A percentile compares a stretch with the other conserved stretches of the same genome.
Evolutionary conservation across 2,888 invertebrate genomes (phyloP).

Genomic region (Heliconius charithonia): DNA sequence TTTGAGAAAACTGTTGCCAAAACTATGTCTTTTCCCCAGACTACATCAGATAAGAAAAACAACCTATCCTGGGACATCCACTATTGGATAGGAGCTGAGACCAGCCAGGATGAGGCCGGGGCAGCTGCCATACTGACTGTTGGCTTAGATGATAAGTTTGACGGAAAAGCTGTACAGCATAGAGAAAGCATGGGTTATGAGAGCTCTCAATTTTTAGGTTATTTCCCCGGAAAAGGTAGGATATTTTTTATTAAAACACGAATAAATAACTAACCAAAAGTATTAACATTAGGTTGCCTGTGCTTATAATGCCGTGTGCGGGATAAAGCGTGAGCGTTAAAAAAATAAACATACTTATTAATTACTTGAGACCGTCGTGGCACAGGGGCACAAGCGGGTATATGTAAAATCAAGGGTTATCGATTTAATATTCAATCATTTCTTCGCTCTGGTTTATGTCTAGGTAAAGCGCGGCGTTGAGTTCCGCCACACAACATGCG

Average conservation of each 20-base stretch:
- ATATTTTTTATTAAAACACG: neutral
- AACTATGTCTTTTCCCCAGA: slow-evolving; percentile 72
- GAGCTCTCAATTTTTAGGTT: slow-evolving; percentile 89
- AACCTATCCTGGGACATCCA: slow-evolving; percentile 91
- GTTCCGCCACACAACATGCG: no score
- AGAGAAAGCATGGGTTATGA: slow-evolving; percentile 94
- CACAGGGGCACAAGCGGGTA: no score
- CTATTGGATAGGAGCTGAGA: slow-evolving; percentile 93
- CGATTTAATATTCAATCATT: no score
- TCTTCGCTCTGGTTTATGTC: no score
- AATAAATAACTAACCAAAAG: no score
- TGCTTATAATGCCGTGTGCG: no score
- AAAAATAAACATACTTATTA: no score
- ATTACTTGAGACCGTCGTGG: no score
- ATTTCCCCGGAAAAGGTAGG: slow-evolving; percentile 86
- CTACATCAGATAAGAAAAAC: slow-evolving; percentile 85
- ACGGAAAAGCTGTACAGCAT: slow-evolving; percentile 93
- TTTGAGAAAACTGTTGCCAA: neutral
- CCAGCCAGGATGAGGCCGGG: slow-evolving; percentile 90
- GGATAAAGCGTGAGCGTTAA: no score
- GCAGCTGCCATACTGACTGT: slow-evolving; percentile 91
- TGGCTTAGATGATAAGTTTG: slow-evolving; percentile 92
- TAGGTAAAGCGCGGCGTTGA: no score
- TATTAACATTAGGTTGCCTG: no score
- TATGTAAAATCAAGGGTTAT: no score